These are phyloP conservation scores for Actinernus sp. DNA, from an alignment of 92 coral and sea anemone genomes.

Conservation along the genomic window DNA sequence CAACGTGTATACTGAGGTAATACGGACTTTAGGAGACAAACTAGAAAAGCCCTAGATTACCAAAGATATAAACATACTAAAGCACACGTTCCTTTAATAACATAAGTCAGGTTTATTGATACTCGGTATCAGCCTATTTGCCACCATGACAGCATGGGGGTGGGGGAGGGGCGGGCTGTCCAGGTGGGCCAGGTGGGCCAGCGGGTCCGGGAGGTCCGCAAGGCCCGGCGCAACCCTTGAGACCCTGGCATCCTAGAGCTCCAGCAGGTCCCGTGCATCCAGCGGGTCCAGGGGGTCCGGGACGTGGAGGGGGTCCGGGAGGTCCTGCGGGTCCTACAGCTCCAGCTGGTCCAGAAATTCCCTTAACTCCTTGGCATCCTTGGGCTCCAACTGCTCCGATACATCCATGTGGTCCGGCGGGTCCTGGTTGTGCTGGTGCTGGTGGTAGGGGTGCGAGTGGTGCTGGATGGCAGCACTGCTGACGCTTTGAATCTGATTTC, in stretches of 20 bases:
- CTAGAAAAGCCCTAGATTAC: no score
- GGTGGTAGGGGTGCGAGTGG: slow-evolving; percentile 32
- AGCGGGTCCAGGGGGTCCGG: slow-evolving; percentile 89
- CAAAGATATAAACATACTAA: no score
- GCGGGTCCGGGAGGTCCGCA: slow-evolving; percentile 77
- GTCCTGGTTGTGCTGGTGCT: slow-evolving; percentile 71
- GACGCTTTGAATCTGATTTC: no score
- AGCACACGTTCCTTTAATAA: no score
- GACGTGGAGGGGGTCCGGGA: slow-evolving; percentile 72
- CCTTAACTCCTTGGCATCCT: slow-evolving; percentile 87
- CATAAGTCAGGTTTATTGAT: no score
- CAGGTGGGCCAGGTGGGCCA: slow-evolving; percentile 88
- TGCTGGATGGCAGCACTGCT: slow-evolving; percentile 20
- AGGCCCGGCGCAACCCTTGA: slow-evolving; percentile 81
- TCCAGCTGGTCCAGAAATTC: slow-evolving; percentile 72
- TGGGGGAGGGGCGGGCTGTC: slow-evolving; percentile 65
- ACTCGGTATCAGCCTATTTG: slow-evolving; percentile 12
- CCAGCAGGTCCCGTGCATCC: slow-evolving; percentile 72
- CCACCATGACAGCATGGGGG: slow-evolving; percentile 52
- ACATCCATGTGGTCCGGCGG: slow-evolving; percentile 95
- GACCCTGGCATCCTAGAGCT: slow-evolving; percentile 60
- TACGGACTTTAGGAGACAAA: no score
- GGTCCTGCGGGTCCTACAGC: slow-evolving; percentile 75
- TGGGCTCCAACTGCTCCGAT: slow-evolving; percentile 65
- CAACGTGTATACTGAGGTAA: no score